These are phyloP conservation scores for Lordiphosa stackelbergi DNA, from an alignment of 1,140 invertebrate species.

Conservation along the genomic window DNA sequence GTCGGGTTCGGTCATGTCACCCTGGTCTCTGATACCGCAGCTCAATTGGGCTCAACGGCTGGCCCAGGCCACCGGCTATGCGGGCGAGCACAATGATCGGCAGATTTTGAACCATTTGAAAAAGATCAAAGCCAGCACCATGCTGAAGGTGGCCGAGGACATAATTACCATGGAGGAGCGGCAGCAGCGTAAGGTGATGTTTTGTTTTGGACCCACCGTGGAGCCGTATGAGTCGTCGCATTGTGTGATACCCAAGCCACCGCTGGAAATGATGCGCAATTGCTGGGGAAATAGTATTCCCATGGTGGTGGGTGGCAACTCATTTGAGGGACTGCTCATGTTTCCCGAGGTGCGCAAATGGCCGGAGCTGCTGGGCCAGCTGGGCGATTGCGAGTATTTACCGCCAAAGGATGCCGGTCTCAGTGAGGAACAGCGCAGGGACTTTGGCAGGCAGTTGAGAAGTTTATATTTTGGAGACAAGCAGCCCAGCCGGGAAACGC, in stretches of 20 bases:
- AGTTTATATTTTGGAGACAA: slow-evolving; percentile 59
- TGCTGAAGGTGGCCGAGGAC: slow-evolving; percentile 77
- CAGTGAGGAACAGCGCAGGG: slow-evolving; percentile 48
- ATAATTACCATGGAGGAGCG: slow-evolving; percentile 66
- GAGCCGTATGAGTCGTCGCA: slow-evolving; percentile 65
- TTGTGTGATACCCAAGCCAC: slow-evolving; percentile 67
- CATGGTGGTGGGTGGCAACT: slow-evolving; percentile 76
- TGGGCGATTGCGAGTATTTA: slow-evolving; percentile 60
- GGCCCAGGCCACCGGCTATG: slow-evolving; percentile 65
- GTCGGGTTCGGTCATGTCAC: slow-evolving; percentile 71
- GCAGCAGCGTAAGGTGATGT: slow-evolving; percentile 59
- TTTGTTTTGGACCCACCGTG: slow-evolving; percentile 70
- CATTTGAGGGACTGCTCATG: slow-evolving; percentile 76
- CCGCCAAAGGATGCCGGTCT: slow-evolving; percentile 57
- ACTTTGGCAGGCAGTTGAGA: slow-evolving; percentile 47
- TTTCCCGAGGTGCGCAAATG: slow-evolving; percentile 66
- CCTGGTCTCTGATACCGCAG: slow-evolving; percentile 66
- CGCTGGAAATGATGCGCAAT: slow-evolving; percentile 70
- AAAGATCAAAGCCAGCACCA: slow-evolving; percentile 78
- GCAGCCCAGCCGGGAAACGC: slow-evolving; percentile 41
- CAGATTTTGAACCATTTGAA: slow-evolving; percentile 52
- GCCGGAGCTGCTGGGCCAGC: slow-evolving; percentile 53
- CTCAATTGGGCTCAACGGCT: slow-evolving; percentile 67
- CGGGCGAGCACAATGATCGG: slow-evolving; percentile 48
- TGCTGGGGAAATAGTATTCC: slow-evolving; percentile 77